phyloP scores from a whole-genome alignment of 1,140 invertebrate species.

The Sogatella furcifera region DNA sequence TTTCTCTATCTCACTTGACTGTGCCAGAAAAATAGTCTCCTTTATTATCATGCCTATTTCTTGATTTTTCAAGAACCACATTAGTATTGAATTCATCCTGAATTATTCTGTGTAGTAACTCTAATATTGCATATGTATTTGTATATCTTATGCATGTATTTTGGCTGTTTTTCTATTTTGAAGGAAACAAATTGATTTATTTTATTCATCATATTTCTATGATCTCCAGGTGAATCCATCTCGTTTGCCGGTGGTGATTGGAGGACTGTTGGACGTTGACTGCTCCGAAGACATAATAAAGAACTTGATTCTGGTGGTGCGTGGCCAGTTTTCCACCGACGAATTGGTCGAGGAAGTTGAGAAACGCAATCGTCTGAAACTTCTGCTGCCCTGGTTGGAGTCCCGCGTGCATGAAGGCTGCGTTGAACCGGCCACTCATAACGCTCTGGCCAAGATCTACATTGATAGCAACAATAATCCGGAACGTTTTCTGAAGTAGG shows the following conservation, averaged over 20 bases:
- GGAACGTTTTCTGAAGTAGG: slow-evolving; percentile 87
- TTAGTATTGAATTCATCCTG: too few relatives aligned
- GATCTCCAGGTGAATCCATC: slow-evolving; percentile 82
- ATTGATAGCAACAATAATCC: slow-evolving; percentile 99
- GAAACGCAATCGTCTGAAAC: slow-evolving; percentile 91
- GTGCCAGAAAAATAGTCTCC: too few relatives aligned
- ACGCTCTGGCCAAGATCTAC: slow-evolving; percentile 98
- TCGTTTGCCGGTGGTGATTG: slow-evolving; percentile 92
- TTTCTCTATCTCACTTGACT: too few relatives aligned
- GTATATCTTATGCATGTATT: too few relatives aligned
- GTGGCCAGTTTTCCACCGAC: slow-evolving; percentile 97
- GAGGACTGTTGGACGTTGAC: slow-evolving; percentile 94
- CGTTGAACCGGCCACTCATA: slow-evolving; percentile 95
- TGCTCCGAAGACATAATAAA: slow-evolving; percentile 99
- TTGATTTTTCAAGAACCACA: too few relatives aligned
- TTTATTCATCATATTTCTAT: slow-evolving; percentile 11
- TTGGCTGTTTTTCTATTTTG: background rate
- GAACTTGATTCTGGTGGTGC: slow-evolving; percentile 92
- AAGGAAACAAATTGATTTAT: too few relatives aligned
- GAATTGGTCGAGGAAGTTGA: slow-evolving; percentile 98
- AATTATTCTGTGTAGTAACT: too few relatives aligned
- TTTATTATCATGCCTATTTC: too few relatives aligned
- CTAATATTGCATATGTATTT: too few relatives aligned
- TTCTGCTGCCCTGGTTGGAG: slow-evolving; percentile 94
- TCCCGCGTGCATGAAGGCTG: slow-evolving; percentile 93